Evolutionary conservation across 2,797 vertebrate genomes (phyloP).

Genomic region (Liasis olivaceus): DNA sequence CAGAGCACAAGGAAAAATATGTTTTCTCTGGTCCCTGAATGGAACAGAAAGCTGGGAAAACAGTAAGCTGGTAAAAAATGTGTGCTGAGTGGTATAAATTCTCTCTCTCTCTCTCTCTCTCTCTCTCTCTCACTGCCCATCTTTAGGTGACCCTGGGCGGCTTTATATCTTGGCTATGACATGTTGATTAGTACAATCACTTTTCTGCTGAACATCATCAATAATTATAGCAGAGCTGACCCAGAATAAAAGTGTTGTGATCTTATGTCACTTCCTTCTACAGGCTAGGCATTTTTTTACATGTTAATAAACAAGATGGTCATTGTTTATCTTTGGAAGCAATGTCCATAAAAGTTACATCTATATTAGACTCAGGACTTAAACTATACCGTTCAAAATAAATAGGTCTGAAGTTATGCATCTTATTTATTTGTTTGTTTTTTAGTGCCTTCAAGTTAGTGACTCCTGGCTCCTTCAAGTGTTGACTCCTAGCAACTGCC

Average conservation of each 20-base stretch:
- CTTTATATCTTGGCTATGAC: slow-evolving; percentile 13
- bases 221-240: slow-evolving; percentile 38
- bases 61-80: neutral
- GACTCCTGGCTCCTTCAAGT: neutral
- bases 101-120: neutral
- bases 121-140: neutral
- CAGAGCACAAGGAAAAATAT: slow-evolving; percentile 39
- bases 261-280: neutral
- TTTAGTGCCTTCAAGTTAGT: neutral
- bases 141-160: neutral
- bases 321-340: slow-evolving; percentile 31
- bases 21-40: slow-evolving; percentile 33
- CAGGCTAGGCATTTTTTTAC: slow-evolving; percentile 13
- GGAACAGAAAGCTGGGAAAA: neutral
- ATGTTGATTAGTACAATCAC: slow-evolving; percentile 39
- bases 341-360: slow-evolving; percentile 16
- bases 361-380: neutral
- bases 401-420: neutral
- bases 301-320: slow-evolving; percentile 5
- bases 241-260: slow-evolving; percentile 30
- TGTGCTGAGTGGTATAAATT: slow-evolving; percentile 40
- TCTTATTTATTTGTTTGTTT: too few species aligned
- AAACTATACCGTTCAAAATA: neutral
- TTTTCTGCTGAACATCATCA: slow-evolving; percentile 35
- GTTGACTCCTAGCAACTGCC: neutral